Percentiles rank a stretch among this genome's conserved stretches.
Evolutionary conservation across 2,113 vertebrate genomes (phyloP).

Genomic region (Pseudolaguvia tuberculata): DNA sequence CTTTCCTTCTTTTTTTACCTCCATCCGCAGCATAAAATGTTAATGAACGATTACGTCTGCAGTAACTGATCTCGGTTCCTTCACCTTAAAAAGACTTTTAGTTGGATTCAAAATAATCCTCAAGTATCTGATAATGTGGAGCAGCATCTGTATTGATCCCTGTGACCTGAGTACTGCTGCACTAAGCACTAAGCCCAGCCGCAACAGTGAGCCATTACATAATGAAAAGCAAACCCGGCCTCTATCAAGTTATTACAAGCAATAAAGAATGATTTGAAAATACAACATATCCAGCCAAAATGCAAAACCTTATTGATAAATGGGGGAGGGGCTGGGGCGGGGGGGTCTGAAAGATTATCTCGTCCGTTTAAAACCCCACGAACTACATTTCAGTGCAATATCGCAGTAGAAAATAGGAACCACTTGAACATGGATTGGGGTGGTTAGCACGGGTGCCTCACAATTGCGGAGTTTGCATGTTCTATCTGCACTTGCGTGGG

Average conservation of each 20-base stretch:
- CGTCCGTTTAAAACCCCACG: too few relatives aligned
- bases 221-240: conserved; percentile 20
- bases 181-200: conserved; percentile 14
- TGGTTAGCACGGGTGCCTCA: too few relatives aligned
- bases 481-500: too few relatives aligned
- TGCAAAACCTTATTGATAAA: too few relatives aligned
- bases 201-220: conserved; percentile 29
- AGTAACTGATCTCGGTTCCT: background rate
- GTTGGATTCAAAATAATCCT: too few relatives aligned
- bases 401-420: too few relatives aligned
- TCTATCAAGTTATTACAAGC: conserved; percentile 32
- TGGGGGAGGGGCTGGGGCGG: too few relatives aligned
- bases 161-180: conserved; percentile 31
- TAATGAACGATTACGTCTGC: background rate
- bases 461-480: too few relatives aligned
- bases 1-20: background rate
- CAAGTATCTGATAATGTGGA: background rate
- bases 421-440: too few relatives aligned
- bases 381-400: too few relatives aligned
- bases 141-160: conserved; percentile 36
- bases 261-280: conserved; percentile 31
- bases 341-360: too few relatives aligned
- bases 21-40: background rate
- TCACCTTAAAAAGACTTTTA: background rate
- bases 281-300: conserved; percentile 13